Percentiles rank a stretch among this genome's conserved stretches.
These are phyloP conservation scores for Apodemia duryi DNA, from an alignment of 2,888 invertebrate genomes.

Conservation along the genomic window DNA sequence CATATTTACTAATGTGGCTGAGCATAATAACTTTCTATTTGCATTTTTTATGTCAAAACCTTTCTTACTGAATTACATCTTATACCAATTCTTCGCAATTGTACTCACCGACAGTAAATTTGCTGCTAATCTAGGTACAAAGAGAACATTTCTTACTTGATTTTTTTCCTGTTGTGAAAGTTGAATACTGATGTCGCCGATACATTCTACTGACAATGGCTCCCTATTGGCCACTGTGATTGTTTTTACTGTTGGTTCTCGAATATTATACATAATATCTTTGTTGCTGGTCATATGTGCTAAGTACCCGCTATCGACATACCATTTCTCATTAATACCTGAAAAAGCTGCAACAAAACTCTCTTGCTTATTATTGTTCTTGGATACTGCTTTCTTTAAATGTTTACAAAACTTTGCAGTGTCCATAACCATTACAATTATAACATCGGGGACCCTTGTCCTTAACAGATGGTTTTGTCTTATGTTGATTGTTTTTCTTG, in stretches of 20 bases:
- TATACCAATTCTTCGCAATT: constrained; percentile 30
- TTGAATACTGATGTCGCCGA: constrained; percentile 23
- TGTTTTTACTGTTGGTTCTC: neutral
- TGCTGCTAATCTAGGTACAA: constrained; percentile 33
- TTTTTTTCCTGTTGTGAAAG: constrained; percentile 23
- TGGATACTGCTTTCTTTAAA: constrained; percentile 2
- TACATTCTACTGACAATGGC: constrained; percentile 28
- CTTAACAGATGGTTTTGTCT: neutral
- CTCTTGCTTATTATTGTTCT: constrained; percentile 1
- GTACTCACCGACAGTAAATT: constrained; percentile 34
- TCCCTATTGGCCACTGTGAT: constrained; percentile 32
- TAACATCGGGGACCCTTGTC: constrained; percentile 16
- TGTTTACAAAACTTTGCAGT: constrained; percentile 15
- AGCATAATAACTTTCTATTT: neutral
- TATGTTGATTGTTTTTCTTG: no score
- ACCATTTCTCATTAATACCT: neutral
- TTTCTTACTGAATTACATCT: constrained; percentile 28
- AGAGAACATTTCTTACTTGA: constrained; percentile 34
- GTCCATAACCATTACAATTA: constrained; percentile 22
- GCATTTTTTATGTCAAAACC: constrained; percentile 17
- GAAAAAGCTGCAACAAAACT: constrained; percentile 14
- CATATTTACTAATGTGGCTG: neutral
- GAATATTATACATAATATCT: constrained; percentile 18
- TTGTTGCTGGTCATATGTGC: constrained; percentile 1
- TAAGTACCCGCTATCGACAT: constrained; percentile 3